A percentile compares a stretch with the other conserved stretches of the same genome.
phyloP scores from a whole-genome alignment of 2,113 vertebrate genomes.

The Hydrochoerus hydrochaeris region DNA sequence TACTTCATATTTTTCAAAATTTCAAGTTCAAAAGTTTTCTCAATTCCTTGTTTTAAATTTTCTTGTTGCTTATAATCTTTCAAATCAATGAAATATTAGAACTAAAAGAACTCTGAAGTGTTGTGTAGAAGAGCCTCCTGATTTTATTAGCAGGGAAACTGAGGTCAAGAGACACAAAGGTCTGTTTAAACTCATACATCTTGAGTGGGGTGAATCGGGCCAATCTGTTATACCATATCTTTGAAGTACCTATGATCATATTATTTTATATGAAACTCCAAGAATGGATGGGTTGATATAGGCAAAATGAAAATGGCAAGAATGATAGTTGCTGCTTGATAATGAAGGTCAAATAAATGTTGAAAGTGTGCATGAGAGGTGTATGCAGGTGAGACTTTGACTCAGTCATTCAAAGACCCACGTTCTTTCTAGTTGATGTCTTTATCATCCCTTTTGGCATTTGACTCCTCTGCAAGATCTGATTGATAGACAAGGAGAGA shows the following conservation, averaged over 20 bases:
- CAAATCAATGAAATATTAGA: not conserved
- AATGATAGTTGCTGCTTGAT: not conserved
- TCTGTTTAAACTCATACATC: not conserved
- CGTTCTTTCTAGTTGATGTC: not conserved
- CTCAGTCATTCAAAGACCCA: not conserved
- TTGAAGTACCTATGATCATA: not conserved
- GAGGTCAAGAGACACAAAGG: not conserved
- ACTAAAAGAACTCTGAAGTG: not conserved
- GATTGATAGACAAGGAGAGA: not conserved
- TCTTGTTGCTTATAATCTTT: conserved; percentile 23
- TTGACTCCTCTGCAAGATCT: not conserved
- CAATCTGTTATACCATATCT: not conserved
- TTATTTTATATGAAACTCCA: not conserved
- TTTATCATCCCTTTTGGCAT: not conserved
- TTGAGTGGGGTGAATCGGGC: not conserved
- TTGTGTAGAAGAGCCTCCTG: not conserved
- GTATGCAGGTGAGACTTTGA: not conserved
- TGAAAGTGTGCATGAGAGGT: not conserved
- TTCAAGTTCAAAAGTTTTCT: not conserved
- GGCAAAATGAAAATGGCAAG: not conserved
- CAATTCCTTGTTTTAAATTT: not conserved
- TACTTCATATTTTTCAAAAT: not conserved
- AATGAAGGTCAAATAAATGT: not conserved
- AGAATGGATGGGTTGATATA: not conserved
- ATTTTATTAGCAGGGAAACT: not conserved